Conservation (phyloP, 2,797 vertebrate species). For the Liparis tanakae region DNA sequence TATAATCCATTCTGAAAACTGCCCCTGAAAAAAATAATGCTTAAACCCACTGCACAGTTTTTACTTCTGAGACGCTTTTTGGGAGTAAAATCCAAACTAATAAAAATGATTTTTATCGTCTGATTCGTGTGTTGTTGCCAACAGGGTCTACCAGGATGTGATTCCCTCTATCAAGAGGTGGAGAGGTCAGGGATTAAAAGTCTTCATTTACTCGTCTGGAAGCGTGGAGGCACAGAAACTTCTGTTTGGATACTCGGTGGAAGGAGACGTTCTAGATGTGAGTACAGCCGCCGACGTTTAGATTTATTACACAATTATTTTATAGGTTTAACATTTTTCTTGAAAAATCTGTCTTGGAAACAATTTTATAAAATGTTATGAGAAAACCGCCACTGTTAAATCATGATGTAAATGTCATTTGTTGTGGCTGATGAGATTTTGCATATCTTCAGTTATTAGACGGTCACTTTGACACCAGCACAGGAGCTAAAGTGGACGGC, state of each 20-base stretch:
- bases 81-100: too few species aligned
- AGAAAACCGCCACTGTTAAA: not conserved
- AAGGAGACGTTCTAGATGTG: conserved; percentile 94
- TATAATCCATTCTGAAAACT: too few species aligned
- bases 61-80: too few species aligned
- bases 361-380: not conserved
- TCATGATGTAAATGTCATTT: not conserved
- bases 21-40: too few species aligned
- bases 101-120: not conserved
- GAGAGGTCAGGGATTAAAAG: conserved; percentile 88
- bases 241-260: conserved; percentile 91
- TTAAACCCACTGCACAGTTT: too few species aligned
- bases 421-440: not conserved
- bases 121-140: conserved; percentile 1
- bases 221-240: conserved; percentile 97
- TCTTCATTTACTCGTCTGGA: conserved; percentile 96
- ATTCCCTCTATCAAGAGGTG: conserved; percentile 91
- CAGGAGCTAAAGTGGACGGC: conserved; percentile 93
- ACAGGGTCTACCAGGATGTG: conserved; percentile 93
- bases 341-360: not conserved
- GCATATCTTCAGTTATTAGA: conserved; percentile 87
- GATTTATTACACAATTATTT: not conserved
- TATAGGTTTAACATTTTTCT: not conserved
- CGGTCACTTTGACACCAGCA: conserved; percentile 95
- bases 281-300: conserved; percentile 33